Base-by-base conservation (phyloP, 2,797 vertebrate genomes). In the Otus scops region DNA sequence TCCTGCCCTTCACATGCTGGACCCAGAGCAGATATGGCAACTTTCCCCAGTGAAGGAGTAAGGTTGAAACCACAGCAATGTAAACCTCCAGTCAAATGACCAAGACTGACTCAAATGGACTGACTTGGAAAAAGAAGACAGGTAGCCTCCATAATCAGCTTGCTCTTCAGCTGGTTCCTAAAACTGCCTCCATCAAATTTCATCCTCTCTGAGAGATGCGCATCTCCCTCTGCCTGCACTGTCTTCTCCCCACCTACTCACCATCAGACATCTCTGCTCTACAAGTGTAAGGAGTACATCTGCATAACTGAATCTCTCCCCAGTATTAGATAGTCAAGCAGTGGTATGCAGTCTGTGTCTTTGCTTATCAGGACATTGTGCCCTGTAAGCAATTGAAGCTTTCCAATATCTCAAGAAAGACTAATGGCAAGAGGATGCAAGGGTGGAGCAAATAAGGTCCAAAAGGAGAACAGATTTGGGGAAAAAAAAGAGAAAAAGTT, bases 401-500 rank as follows among this genome's bases (percentile, higher is more conserved):
- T 76, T 45, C 43, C 43, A 45, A 9, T 65, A 30, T 27, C 30
- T 82, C 47, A 48, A 19, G 19, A 43, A 56, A 53, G 28, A 70
- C 8, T 36, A 67, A 65, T 4, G 17, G 11, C 11, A 61, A 84
- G 11, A 1, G 4, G 1, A 1, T 47, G 21, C 12, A 51, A 81
- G n/a, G 11, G 3, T 26, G 13, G 10, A 69, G 16, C 13, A 81
- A 84, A 68, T 5, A 34, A 77, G 11, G 16, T 38, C 22, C 8
- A 28, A 84, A 59, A 84, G 22, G 6, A 65, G 24, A 6, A 61
- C 0, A 69, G 60, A 50, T 32, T 30, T 5, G 1, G 5, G 2
- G 28, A 6, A 21, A 21, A 41, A 23, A 9, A 21, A 26, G 2
- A n/a, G 1, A 32, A 38, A 41, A 38, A n/a, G 0, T 21, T 22